Evolutionary conservation across 2,797 vertebrate species (phyloP).

Genomic region (Alauda arvensis): DNA sequence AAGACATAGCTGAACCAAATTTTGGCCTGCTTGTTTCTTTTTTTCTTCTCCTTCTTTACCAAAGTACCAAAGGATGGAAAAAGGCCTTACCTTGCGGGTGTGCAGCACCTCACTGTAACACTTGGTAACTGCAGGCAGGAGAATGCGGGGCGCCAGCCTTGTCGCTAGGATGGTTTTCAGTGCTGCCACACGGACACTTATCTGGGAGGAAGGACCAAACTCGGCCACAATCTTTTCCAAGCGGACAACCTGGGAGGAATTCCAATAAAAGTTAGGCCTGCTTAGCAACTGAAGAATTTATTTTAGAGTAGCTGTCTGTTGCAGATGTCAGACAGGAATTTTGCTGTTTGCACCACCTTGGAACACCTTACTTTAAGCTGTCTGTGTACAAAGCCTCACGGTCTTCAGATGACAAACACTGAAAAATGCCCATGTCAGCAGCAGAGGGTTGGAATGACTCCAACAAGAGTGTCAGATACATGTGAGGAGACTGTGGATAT

Average conservation of each 20-base stretch:
- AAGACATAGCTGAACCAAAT: background rate
- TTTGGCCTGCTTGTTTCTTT: background rate
- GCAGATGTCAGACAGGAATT: background rate
- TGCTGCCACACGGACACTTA: slow-evolving; percentile 73
- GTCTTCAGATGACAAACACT: background rate
- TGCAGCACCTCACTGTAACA: slow-evolving; percentile 78
- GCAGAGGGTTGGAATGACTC: background rate
- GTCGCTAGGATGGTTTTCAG: slow-evolving; percentile 84
- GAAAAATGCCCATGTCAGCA: accelerated
- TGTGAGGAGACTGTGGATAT: background rate
- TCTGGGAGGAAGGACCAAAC: slow-evolving; percentile 76
- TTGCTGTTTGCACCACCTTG: background rate
- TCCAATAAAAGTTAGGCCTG: background rate
- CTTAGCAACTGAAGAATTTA: background rate
- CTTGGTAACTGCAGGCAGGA: slow-evolving; percentile 81
- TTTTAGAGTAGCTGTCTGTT: background rate
- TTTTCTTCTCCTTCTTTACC: background rate
- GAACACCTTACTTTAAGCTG: background rate
- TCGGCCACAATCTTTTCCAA: slow-evolving; percentile 74
- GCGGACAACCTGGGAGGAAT: slow-evolving; percentile 76
- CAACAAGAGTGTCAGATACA: background rate
- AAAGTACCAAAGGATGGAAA: background rate
- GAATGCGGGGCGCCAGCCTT: slow-evolving; percentile 82
- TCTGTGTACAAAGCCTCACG: background rate
- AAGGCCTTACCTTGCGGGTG: slow-evolving; percentile 74